Evolutionary conservation across 2,113 vertebrate genomes (phyloP), one percentile per base, ranked within the genome.

Genomic region (Ariopsis seemanni): DNA sequence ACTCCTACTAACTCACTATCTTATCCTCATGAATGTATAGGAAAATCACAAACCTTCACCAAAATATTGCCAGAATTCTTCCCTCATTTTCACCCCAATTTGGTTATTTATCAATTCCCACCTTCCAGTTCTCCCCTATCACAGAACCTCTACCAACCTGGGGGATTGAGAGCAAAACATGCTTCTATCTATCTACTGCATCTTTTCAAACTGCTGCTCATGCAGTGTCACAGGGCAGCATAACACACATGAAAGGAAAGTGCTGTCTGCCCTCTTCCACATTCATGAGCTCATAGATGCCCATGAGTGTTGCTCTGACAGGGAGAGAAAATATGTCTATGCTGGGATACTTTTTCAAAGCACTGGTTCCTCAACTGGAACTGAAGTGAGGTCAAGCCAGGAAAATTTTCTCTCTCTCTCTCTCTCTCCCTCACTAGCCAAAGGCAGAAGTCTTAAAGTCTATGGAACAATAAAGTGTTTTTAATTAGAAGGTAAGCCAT

Each of bases 401-500:
- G 27, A 11, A 80, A 18, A 15, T 18, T 50, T 53, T 78, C 18
- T 42, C 18, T 22, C 15, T 72, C 30, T 34, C 17, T 74, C 20
- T 74, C 3, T 52, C 20, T 75, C 20, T 77, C 48, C 20, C 20
- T 57, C 62, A 48, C 52, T 3, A 69, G 6, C 20, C 55, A 85
- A 55, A 50, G 71, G 50, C 30, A 69, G 11, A 85, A 69, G 55
- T 30, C 34, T 50, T 27, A 58, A 52, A 42, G 58, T 71, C 27
- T 69, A n/a, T 67, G 15, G 42, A 71, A 84, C 82, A 84, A 71
- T 67, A 50, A 30, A 55, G 74, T 52, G 30, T 1, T 50, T 75
- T 71, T 88, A 80, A 85, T 79, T 85, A 85, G 85, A 82, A 74
- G 42, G 58, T 34, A 75, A n/a, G 42, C 22, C 55, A 85, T 85